A percentile compares a stretch with the other conserved stretches of the same genome.
These are phyloP conservation scores for Nephotettix cincticeps DNA, from an alignment of 1,140 invertebrate genomes.

Conservation along the genomic window DNA sequence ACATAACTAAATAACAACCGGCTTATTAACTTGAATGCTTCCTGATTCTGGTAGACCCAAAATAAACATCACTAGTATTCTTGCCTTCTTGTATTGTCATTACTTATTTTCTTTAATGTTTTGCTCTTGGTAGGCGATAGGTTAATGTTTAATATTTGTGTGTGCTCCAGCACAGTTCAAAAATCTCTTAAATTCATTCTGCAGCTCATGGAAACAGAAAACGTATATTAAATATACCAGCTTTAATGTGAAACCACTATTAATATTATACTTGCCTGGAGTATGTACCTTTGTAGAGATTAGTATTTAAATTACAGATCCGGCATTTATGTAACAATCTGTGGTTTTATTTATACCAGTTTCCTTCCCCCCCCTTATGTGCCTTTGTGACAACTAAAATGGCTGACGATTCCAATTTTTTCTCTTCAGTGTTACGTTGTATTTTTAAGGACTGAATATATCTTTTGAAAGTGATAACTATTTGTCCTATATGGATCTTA, in stretches of 20 bases:
- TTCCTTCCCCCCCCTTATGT: too few relatives aligned
- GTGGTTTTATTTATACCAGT: not conserved
- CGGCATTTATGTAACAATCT: constrained; percentile 19
- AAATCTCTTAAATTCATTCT: not conserved
- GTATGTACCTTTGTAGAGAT: constrained; percentile 20
- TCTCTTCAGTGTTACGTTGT: too few relatives aligned
- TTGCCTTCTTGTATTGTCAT: not conserved
- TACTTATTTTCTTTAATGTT: not conserved
- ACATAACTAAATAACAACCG: not conserved
- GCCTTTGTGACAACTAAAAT: too few relatives aligned
- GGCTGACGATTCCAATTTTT: too few relatives aligned
- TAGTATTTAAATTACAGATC: constrained; percentile 23
- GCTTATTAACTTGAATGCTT: constrained; percentile 21
- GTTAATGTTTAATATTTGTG: constrained; percentile 4
- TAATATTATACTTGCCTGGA: constrained; percentile 9
- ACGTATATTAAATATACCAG: not conserved
- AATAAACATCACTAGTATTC: constrained; percentile 1
- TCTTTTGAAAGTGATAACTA: too few relatives aligned
- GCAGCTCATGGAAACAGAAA: not conserved
- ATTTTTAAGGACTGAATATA: too few relatives aligned
- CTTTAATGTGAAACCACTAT: constrained; percentile 21
- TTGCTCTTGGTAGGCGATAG: not conserved
- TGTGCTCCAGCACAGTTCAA: constrained; percentile 4
- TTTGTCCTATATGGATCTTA: too few relatives aligned
- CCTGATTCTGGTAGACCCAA: not conserved